Evolutionary conservation across 1,140 invertebrate genomes (phyloP).

Genomic region (Spodoptera litura): DNA sequence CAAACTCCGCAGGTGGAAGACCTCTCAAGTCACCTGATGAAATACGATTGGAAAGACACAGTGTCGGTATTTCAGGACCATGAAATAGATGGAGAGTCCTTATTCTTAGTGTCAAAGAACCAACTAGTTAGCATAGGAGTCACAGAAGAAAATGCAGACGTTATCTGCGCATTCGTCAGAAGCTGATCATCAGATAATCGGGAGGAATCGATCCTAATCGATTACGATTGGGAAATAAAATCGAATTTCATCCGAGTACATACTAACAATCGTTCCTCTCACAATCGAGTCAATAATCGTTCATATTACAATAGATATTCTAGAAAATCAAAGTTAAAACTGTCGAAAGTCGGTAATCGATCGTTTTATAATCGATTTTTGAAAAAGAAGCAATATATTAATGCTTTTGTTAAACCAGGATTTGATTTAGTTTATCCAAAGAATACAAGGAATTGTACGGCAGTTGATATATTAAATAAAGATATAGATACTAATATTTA

Average conservation of each 20-base stretch:
- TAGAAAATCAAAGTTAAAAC: background rate
- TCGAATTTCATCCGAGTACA: constrained; percentile 1
- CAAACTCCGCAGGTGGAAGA: constrained; percentile 64
- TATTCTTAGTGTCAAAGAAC: constrained; percentile 71
- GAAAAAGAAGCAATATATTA: too few species aligned
- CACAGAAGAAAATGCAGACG: constrained; percentile 69
- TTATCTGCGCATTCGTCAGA: constrained; percentile 73
- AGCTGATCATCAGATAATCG: constrained; percentile 49
- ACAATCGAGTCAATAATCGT: background rate
- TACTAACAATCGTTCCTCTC: background rate
- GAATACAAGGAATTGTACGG: too few species aligned
- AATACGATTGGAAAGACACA: constrained; percentile 70
- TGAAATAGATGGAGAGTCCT: constrained; percentile 78
- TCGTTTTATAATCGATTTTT: constrained; percentile 1
- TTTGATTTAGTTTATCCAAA: too few species aligned
- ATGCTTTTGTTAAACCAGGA: too few species aligned
- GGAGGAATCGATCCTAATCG: constrained; percentile 3
- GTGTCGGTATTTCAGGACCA: constrained; percentile 71
- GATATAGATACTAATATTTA: too few species aligned
- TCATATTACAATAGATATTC: constrained; percentile 11
- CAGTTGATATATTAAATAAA: too few species aligned
- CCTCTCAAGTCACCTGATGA: constrained; percentile 63
- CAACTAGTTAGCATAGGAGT: constrained; percentile 74
- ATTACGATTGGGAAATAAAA: constrained; percentile 1
- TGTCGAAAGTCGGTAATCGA: background rate